A percentile compares a stretch with the other conserved stretches of the same genome.
Conservation (phyloP, 2,888 invertebrate genomes). For the Venustoraphidia nigricollis region DNA sequence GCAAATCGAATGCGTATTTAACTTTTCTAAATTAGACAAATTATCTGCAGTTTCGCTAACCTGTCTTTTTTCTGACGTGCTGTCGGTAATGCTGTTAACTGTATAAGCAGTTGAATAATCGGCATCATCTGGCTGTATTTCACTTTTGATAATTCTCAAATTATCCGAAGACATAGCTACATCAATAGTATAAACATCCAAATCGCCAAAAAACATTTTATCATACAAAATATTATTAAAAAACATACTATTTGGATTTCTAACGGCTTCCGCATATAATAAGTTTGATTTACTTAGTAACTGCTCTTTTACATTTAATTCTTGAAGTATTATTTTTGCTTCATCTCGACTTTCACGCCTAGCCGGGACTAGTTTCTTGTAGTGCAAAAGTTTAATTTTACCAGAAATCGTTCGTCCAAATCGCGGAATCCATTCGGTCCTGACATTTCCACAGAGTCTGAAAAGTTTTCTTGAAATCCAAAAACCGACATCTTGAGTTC, state of each 20-base stretch:
- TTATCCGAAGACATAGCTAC: slow-evolving; percentile 10
- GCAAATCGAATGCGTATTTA: too few relatives aligned
- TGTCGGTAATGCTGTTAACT: too few relatives aligned
- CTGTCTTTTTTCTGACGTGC: too few relatives aligned
- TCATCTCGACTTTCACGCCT: slow-evolving; percentile 10
- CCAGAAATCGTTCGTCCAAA: slow-evolving; percentile 17
- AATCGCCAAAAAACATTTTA: slow-evolving; percentile 14
- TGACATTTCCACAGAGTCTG: slow-evolving; percentile 22
- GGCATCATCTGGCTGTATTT: too few relatives aligned
- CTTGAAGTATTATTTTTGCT: slow-evolving; percentile 6
- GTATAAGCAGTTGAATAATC: too few relatives aligned
- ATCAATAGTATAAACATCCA: slow-evolving; percentile 19
- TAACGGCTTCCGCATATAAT: slow-evolving; percentile 18
- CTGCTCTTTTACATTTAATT: slow-evolving; percentile 13
- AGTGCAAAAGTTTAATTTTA: slow-evolving; percentile 19
- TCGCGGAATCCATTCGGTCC: slow-evolving; percentile 17
- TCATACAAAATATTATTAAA: slow-evolving; percentile 20
- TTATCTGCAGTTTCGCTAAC: too few relatives aligned
- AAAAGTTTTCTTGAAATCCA: slow-evolving; percentile 34
- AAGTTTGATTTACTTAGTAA: slow-evolving; percentile 12
- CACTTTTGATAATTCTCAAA: too few relatives aligned
- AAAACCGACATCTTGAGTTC: slow-evolving; percentile 36
- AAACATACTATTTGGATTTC: slow-evolving; percentile 20
- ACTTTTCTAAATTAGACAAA: too few relatives aligned
- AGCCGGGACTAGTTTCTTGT: slow-evolving; percentile 20